A percentile compares a stretch with the other conserved stretches of the same genome.
Conservation (phyloP, 2,113 vertebrate species). For the Tragelaphus buxtoni region DNA sequence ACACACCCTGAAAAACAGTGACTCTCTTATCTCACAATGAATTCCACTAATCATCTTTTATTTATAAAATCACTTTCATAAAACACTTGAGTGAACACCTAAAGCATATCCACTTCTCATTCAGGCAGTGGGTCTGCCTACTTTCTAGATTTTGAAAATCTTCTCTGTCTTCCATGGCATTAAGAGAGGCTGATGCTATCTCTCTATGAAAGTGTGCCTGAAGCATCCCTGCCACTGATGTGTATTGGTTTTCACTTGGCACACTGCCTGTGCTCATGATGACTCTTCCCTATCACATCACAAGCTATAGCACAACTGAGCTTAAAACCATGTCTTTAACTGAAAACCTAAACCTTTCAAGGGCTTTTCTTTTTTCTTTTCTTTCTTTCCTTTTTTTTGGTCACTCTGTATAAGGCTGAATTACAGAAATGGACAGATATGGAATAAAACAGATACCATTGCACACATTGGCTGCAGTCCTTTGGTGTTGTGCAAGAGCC, state of each 20-base stretch:
- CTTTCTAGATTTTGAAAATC: not conserved
- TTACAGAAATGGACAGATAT: conserved; percentile 53
- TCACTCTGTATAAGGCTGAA: not conserved
- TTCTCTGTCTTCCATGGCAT: not conserved
- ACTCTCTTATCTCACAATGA: not conserved
- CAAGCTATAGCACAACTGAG: not conserved
- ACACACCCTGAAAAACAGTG: not conserved
- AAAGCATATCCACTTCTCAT: not conserved
- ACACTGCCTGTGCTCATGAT: rapidly evolving
- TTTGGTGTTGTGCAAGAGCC: conserved; percentile 14
- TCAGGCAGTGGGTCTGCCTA: not conserved
- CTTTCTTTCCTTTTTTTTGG: not conserved
- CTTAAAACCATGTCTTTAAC: conserved; percentile 23
- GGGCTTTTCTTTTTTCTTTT: not conserved
- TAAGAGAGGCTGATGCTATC: not conserved
- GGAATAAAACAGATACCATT: conserved; percentile 45
- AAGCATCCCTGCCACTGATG: not conserved
- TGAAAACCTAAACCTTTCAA: conserved; percentile 28
- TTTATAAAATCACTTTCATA: not conserved
- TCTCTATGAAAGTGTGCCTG: not conserved
- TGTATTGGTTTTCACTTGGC: not conserved
- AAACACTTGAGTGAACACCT: not conserved
- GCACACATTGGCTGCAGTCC: not conserved
- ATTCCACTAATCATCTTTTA: conserved; percentile 29
- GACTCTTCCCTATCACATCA: not conserved